Evolutionary conservation across 2,888 invertebrate species (phyloP), one percentile per base, ranked within the genome.

Genomic region (Pristionchus exspectatus): DNA sequence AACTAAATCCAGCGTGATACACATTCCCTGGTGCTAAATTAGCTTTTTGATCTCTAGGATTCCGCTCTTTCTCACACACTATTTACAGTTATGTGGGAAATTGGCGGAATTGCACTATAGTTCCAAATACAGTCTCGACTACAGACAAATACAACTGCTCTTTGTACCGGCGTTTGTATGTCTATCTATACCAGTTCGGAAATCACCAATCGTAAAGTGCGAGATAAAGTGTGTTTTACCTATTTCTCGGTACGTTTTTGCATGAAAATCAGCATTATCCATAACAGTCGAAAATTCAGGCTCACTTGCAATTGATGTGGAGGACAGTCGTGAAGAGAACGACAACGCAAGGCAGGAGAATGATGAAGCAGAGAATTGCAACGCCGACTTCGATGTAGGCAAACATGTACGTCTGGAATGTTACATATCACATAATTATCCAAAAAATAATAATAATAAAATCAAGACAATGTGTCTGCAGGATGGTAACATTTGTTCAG

Each of bases 211-310:
- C n/a, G n/a, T n/a, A n/a, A n/a, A n/a, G n/a, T n/a, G n/a, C n/a
- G n/a, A n/a, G n/a, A n/a, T n/a, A n/a, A n/a, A n/a, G n/a, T n/a
- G n/a, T n/a, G n/a, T n/a, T n/a, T n/a, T n/a, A n/a, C n/a, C n/a
- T n/a, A n/a, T n/a, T n/a, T n/a, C n/a, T n/a, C n/a, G n/a, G n/a
- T n/a, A n/a, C n/a, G n/a, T n/a, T n/a, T n/a, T n/a, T n/a, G n/a
- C n/a, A n/a, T n/a, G n/a, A n/a, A n/a, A n/a, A n/a, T n/a, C n/a
- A n/a, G n/a, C n/a, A n/a, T n/a, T n/a, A 38, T 38, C 2, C 2
- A 38, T 38, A 38, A 38, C 38, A 38, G 38, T n/a, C n/a, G 66
- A 81, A 90, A 84, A 90, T 90, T 85, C 84, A 85, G 90, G 85
- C 77, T 77, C n/a, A 77, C 77, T 77, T 77, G 77, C 77, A 77